Base-by-base conservation (phyloP, 2,797 vertebrate species). In the Gymnopithys bicolor region DNA sequence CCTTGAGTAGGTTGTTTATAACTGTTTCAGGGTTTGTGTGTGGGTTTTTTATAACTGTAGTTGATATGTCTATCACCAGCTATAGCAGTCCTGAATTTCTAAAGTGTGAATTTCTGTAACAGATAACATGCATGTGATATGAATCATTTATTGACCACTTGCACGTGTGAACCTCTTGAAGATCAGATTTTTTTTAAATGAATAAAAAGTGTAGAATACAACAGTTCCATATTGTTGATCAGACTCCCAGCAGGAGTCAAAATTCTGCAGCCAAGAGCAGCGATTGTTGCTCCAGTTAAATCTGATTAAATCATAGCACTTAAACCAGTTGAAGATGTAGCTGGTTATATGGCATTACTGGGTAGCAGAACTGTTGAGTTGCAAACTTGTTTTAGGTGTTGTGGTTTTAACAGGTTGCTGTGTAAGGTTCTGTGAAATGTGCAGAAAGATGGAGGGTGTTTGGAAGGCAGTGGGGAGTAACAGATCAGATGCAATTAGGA, bases 131-230 rank as follows among this genome's bases (percentile, higher is more conserved):
- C 10, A 16, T 15, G 12, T 67, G 19, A 49, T 48, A 11, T 37
- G 7, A 49, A 2, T 37, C 2, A 21, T 56, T 63, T 92, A 30
- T 14, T 60, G 35, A 48, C 24, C 28, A 23, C 10, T 43, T 77
- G 14, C 5, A 63, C 46, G 24, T 27, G 9, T 24, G 9, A 89
- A 41, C 74, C 7, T 88, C 60, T 43, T 73, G 58, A 53, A 66
- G 14, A 69, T 19, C 10, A 22, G 33, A 56, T 1, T 0, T 23
- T 25, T 71, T 35, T 75, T 0, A 7, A 8, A 4, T 19, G 30
- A 28, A 21, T 15, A 4, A 37, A 7, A 62, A 24, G 2, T 22
- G 2, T 7, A 5, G 53, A 71, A 18, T 35, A 8, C 5, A 28
- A 45, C 13, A 55, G 7, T 8, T 84, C 25, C 24, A 1, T 15